Evolutionary conservation across 2,888 invertebrate species (phyloP).

Genomic region (Mimas tiliae): DNA sequence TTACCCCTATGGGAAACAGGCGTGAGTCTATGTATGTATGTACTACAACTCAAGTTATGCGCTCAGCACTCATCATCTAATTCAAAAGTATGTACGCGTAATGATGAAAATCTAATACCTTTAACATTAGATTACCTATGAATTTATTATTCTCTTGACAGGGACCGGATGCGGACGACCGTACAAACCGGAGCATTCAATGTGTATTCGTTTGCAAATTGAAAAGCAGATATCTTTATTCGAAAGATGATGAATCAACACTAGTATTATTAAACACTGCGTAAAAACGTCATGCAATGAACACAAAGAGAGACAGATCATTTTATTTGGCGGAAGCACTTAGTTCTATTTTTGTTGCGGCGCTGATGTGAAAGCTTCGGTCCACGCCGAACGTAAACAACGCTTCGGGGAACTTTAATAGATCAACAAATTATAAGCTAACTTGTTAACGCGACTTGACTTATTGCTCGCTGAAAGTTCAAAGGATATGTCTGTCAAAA

Average conservation of each 20-base stretch:
- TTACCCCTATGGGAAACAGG: too few relatives aligned
- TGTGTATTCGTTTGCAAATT: neutral
- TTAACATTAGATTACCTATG: too few relatives aligned
- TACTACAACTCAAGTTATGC: too few relatives aligned
- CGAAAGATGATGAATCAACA: neutral
- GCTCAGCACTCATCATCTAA: too few relatives aligned
- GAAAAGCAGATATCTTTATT: neutral
- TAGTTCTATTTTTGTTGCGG: constrained; percentile 68
- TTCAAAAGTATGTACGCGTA: too few relatives aligned
- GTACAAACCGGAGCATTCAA: too few relatives aligned
- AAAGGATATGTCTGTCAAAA: too few relatives aligned
- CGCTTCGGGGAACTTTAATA: constrained; percentile 42
- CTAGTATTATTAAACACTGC: constrained; percentile 9
- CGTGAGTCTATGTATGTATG: too few relatives aligned
- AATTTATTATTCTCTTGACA: too few relatives aligned
- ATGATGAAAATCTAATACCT: too few relatives aligned
- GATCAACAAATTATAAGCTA: constrained; percentile 11
- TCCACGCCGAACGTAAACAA: constrained; percentile 54
- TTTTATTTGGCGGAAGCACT: constrained; percentile 69
- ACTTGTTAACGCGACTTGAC: neutral
- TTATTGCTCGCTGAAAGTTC: neutral
- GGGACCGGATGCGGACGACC: too few relatives aligned
- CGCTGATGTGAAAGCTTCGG: constrained; percentile 47
- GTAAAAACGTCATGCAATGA: constrained; percentile 24
- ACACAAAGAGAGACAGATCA: constrained; percentile 50